A percentile compares a stretch with the other conserved stretches of the same genome.
phyloP scores from a whole-genome alignment of 2,113 vertebrate species.

The Scomber japonicus region DNA sequence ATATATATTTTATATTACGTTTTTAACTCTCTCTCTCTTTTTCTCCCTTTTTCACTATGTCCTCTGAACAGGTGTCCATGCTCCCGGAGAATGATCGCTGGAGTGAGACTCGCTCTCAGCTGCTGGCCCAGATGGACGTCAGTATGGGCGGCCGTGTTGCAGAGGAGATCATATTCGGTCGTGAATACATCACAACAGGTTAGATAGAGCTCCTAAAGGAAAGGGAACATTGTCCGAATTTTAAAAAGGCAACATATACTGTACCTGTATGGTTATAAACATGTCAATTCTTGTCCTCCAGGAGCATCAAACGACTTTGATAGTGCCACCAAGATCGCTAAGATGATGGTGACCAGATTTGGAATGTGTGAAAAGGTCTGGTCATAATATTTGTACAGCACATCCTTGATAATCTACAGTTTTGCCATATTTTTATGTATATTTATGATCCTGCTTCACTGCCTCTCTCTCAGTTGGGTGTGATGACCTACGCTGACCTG shows the following conservation, averaged over 20 bases:
- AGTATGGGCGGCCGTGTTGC: slow-evolving; percentile 98
- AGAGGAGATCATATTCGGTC: slow-evolving; percentile 97
- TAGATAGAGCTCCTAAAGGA: not conserved
- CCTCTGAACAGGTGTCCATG: slow-evolving; percentile 89
- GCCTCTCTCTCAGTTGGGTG: slow-evolving; percentile 88
- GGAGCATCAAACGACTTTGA: slow-evolving; percentile 99
- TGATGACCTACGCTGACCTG: slow-evolving; percentile 95
- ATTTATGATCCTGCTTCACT: not conserved
- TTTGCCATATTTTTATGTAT: not conserved
- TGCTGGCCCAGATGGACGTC: slow-evolving; percentile 98
- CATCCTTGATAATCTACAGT: too few relatives aligned
- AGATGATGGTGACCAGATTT: slow-evolving; percentile 95
- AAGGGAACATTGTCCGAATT: not conserved
- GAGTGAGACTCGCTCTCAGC: slow-evolving; percentile 96
- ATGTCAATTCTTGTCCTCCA: slow-evolving; percentile 57
- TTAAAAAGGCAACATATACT: not conserved
- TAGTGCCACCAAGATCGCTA: slow-evolving; percentile 95
- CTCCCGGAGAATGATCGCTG: slow-evolving; percentile 96
- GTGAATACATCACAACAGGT: slow-evolving; percentile 96
- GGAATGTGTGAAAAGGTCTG: slow-evolving; percentile 98
- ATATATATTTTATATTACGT: not conserved
- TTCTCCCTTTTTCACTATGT: not conserved
- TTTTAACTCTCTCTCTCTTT: not conserved
- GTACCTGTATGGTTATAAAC: not conserved
- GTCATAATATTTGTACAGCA: not conserved